Evolutionary conservation across 2,888 invertebrate species (phyloP), one percentile per base, ranked within the genome.

Genomic region (Acleris cristana): DNA sequence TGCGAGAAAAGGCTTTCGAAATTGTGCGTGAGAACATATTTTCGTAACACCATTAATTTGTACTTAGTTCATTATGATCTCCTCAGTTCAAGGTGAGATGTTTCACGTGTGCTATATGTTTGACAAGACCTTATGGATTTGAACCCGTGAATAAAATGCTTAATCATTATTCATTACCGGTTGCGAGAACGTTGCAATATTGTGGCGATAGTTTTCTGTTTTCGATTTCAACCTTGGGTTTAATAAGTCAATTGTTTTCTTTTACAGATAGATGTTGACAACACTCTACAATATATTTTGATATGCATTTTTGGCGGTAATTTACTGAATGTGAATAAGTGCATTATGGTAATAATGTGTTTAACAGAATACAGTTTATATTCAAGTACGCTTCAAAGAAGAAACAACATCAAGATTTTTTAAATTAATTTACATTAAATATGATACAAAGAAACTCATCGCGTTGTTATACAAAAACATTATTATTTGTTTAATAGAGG

Each of bases 201-300:
- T 79, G 83, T 84, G 84, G 86, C 84, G 74, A 77, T 78, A 75
- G 76, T 78, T 79, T 80, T 79, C 77, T 80, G 80, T 82, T 80
- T 80, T 74, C 76, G 76, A 48, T 74, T 75, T 65, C 77, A 82
- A 87, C 90, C 90, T 90, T 90, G 89, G 80, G 81, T 83, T 73
- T 83, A 85, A 86, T 88, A 82, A 68, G 74, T 70, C 75, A 74
- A 87, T 89, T 89, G 87, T 90, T 81, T 88, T 81, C 74, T 70
- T 69, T 73, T 76, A 71, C 76, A 72, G 70, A 64, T 53, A 66
- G 19, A 14, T 54, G 51, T 45, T 16, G 44, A 53, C n/a, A 53
- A 5, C 16, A 34, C 19, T 49, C 30, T 59, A 30, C 14, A 14
- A 40, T 14, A 40, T 40, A 14, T 40, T 14, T 40, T 40, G 4